Evolutionary conservation across 2,888 invertebrate genomes (phyloP).

Genomic region (Eumerus sabulonum): DNA sequence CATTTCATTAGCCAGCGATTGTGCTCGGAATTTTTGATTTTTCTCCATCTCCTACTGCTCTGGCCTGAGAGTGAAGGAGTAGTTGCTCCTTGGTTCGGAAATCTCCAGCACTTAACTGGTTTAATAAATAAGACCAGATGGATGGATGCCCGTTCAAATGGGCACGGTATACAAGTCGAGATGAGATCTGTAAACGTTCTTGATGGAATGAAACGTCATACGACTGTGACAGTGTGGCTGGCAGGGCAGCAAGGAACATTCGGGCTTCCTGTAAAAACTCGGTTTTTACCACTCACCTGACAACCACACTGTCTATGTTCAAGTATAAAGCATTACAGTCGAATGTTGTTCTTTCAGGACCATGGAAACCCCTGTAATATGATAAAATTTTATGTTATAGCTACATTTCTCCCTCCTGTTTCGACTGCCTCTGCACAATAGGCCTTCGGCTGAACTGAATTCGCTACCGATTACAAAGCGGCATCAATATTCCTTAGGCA

Average conservation of each 20-base stretch:
- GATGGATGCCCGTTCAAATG: slow-evolving; percentile 54
- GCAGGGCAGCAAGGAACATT: slow-evolving; percentile 13
- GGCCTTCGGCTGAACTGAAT: slow-evolving; percentile 23
- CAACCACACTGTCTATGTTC: slow-evolving; percentile 30
- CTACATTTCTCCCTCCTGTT: slow-evolving; percentile 62
- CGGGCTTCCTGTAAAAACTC: neutral
- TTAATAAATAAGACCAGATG: slow-evolving; percentile 67
- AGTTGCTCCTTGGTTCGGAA: slow-evolving; percentile 2
- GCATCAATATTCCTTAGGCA: slow-evolving; percentile 62
- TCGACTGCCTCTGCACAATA: slow-evolving; percentile 38
- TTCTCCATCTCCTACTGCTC: slow-evolving; percentile 55
- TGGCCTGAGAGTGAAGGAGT: neutral
- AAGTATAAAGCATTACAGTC: slow-evolving; percentile 41
- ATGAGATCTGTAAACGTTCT: slow-evolving; percentile 63
- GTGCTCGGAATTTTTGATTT: slow-evolving; percentile 68
- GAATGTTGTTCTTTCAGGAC: slow-evolving; percentile 55
- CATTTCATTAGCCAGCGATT: slow-evolving; percentile 69
- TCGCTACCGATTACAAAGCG: slow-evolving; percentile 49
- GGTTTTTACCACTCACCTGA: slow-evolving; percentile 5
- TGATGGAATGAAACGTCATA: slow-evolving; percentile 62
- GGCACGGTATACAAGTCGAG: slow-evolving; percentile 34
- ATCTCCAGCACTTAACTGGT: slow-evolving; percentile 66
- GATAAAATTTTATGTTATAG: slow-evolving; percentile 69
- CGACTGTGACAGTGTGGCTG: slow-evolving; percentile 35
- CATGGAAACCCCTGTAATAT: slow-evolving; percentile 50